Conservation (phyloP, 2,797 vertebrate species). For the Sternotherus odoratus region DNA sequence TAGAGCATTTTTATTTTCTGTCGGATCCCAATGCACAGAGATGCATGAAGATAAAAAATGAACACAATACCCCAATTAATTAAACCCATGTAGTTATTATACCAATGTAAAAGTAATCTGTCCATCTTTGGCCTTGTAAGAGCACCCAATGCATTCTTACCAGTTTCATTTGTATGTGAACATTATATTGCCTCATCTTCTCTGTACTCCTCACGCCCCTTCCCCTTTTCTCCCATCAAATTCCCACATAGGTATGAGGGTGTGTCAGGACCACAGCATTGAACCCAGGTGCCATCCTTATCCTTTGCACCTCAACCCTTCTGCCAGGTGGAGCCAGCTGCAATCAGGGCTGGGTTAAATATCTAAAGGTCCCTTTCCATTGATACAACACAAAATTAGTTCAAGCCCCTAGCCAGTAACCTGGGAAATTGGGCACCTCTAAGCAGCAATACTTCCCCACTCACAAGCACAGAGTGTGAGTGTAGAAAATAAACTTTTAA, state of each 20-base stretch:
- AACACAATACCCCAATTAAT: not conserved
- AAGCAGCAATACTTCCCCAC: no score
- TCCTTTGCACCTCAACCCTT: not conserved
- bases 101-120: not conserved
- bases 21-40: not conserved
- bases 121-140: not conserved
- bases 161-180: not conserved
- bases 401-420: no score
- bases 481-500: no score
- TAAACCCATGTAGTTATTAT: not conserved
- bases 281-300: not conserved
- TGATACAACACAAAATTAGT: no score
- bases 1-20: conserved; percentile 9
- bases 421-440: no score
- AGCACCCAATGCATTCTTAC: not conserved
- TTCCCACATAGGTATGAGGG: not conserved
- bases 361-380: no score
- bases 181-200: not conserved
- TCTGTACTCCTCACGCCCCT: not conserved
- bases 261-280: not conserved
- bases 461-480: no score
- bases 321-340: no score
- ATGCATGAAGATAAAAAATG: not conserved
- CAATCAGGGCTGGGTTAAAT: no score
- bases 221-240: not conserved